phyloP scores from a whole-genome alignment of 1,140 invertebrate genomes.

The Musca domestica region DNA sequence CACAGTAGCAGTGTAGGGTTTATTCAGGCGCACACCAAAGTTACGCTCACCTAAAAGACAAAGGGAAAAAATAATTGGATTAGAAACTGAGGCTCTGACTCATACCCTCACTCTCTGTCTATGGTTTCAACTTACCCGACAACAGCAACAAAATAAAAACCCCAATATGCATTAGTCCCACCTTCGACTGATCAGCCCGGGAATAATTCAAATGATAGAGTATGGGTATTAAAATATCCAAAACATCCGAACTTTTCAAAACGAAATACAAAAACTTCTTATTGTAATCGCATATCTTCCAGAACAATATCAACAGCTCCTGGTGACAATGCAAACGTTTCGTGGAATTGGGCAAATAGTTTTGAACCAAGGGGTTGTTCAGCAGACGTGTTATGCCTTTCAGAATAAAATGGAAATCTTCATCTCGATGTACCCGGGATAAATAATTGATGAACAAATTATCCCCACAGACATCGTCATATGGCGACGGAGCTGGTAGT shows the following conservation, averaged over 20 bases:
- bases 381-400: conserved; percentile 92
- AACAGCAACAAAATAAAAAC: conserved; percentile 97
- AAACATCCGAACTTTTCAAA: conserved; percentile 95
- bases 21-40: conserved; percentile 98
- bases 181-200: conserved; percentile 93
- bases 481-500: conserved; percentile 32
- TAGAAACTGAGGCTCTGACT: no score
- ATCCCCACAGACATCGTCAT: conserved; percentile 63
- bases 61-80: no score
- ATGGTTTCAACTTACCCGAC: no score
- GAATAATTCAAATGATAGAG: conserved; percentile 98
- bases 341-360: conserved; percentile 97
- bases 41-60: conserved; percentile 79
- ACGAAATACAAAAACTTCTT: conserved; percentile 99
- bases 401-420: conserved; percentile 97
- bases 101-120: no score
- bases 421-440: conserved; percentile 96
- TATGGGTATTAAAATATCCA: conserved; percentile 97
- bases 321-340: conserved; percentile 98
- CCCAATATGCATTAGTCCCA: conserved; percentile 98
- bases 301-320: conserved; percentile 96
- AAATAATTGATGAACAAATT: conserved; percentile 99
- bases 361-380: conserved; percentile 96
- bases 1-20: conserved; percentile 94
- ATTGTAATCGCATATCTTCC: conserved; percentile 99